Evolutionary conservation across 2,113 vertebrate genomes (phyloP), one percentile per base, ranked within the genome.

Genomic region (Pachypanchax playfairii): DNA sequence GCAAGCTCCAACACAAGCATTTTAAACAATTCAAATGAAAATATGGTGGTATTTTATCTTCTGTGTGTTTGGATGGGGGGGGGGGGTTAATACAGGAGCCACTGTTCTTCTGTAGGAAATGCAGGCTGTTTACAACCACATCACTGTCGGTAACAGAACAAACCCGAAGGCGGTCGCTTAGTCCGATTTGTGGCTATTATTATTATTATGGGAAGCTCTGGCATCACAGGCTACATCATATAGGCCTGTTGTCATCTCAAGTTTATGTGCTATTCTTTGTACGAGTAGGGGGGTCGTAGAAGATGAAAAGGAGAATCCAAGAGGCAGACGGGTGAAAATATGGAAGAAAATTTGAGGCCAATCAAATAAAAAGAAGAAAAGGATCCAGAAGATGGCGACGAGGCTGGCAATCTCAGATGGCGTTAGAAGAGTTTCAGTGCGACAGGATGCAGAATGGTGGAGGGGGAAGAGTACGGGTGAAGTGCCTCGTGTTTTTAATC

Each of bases 401-500:
- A 54, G 65, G 42, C n/a, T 39, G 46, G 69, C 25, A 49, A 80
- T 79, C 58, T 74, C 79, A 73, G 65, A 56, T 54, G 66, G 10
- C 50, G 75, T 78, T 66, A 81, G 65, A 81, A 62, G 82, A 86
- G 82, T 86, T 84, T 75, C 55, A 39, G 48, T 4, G 52, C 13
- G 73, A 81, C 71, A 80, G 79, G 75, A 82, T 75, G 82, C 65
- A 73, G 65, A 78, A 52, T 24, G 65, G 72, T 21, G 56, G 46
- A 60, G 21, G 65, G 65, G 74, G 65, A 70, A 31, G 77, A 75
- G 63, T 3, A 36, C 59, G 54, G 65, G 74, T 73, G 68, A 84
- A 81, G 77, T 74, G 82, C 80, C 80, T 74, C 53, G 64, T 85
- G 85, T 76, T 84, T 90, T 86, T 90, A 87, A 90, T 90, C 85